A percentile compares a stretch with the other conserved stretches of the same genome.
phyloP scores from a whole-genome alignment of 2,888 invertebrate species.

The Trissoscelio sp. region DNA sequence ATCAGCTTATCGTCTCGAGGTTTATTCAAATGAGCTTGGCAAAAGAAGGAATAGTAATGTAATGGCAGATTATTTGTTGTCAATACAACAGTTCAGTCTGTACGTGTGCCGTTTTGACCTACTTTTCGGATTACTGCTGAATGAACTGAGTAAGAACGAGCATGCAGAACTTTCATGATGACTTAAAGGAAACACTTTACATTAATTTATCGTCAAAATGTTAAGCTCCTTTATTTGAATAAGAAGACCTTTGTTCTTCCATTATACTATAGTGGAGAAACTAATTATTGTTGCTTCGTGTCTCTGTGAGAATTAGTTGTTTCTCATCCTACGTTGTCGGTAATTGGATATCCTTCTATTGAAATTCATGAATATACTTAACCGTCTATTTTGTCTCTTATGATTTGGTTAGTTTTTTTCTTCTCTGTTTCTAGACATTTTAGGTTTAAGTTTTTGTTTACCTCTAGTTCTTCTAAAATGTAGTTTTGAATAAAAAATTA shows the following conservation, averaged over 20 bases:
- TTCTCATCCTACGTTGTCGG: constrained; percentile 26
- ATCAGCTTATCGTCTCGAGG: constrained; percentile 73
- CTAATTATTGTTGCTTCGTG: constrained; percentile 61
- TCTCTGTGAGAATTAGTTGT: constrained; percentile 45
- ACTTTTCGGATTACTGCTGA: constrained; percentile 28
- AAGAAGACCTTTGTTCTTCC: constrained; percentile 38
- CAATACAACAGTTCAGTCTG: constrained; percentile 21
- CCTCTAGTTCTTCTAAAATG: too few relatives aligned
- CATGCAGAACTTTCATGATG: constrained; percentile 33
- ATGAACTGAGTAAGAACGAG: constrained; percentile 36
- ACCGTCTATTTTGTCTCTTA: constrained; percentile 59
- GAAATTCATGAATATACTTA: constrained; percentile 68
- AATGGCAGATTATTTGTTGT: constrained; percentile 37
- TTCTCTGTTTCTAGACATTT: too few relatives aligned
- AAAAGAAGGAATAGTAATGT: constrained; percentile 57
- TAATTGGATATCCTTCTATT: constrained; percentile 70
- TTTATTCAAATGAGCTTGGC: constrained; percentile 71
- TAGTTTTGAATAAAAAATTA: too few relatives aligned
- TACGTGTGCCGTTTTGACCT: constrained; percentile 19
- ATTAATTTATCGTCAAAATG: constrained; percentile 50
- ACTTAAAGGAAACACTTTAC: constrained; percentile 42
- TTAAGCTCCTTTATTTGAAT: constrained; percentile 31
- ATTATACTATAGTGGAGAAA: constrained; percentile 35
- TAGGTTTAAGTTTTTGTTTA: too few relatives aligned
- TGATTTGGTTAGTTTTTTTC: too few relatives aligned